Percentiles rank a stretch among this genome's conserved stretches.
phyloP scores from a whole-genome alignment of 2,888 invertebrate genomes.

The Laspeyria flexula region DNA sequence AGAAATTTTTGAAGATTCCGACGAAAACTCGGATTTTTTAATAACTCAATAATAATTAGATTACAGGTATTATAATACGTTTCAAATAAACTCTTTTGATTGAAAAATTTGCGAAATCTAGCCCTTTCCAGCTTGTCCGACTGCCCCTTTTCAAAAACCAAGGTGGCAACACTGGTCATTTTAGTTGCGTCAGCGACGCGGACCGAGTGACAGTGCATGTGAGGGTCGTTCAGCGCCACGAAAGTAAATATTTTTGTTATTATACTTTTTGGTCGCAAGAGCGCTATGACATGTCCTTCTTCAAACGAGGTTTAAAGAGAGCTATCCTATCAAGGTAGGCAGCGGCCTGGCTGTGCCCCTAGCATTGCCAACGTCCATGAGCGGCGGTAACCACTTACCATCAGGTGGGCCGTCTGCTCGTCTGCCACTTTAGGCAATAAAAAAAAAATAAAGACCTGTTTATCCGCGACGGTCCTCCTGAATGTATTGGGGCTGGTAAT shows the following conservation, averaged over 20 bases:
- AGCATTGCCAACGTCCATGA: neutral
- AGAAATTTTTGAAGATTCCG: too few species aligned
- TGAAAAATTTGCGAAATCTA: too few species aligned
- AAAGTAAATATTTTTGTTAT: slow-evolving; percentile 18
- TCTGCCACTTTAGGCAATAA: too few species aligned
- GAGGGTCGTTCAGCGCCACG: slow-evolving; percentile 2
- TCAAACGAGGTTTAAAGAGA: neutral
- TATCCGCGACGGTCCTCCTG: slow-evolving; percentile 46
- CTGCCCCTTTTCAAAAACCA: too few species aligned
- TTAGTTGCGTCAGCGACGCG: slow-evolving; percentile 5
- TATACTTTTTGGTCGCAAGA: slow-evolving; percentile 11
- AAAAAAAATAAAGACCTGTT: slow-evolving; percentile 24
- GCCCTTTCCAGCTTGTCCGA: too few species aligned
- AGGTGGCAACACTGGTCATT: too few species aligned
- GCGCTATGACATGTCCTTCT: neutral
- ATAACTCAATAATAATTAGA: too few species aligned
- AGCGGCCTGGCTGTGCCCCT: neutral
- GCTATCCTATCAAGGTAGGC: neutral
- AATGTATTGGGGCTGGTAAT: slow-evolving; percentile 52
- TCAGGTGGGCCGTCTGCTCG: neutral
- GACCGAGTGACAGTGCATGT: slow-evolving; percentile 2
- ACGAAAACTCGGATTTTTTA: too few species aligned
- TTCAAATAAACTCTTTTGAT: too few species aligned
- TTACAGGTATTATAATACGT: too few species aligned
- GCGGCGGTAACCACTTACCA: neutral